Evolutionary conservation across 2,888 invertebrate genomes (phyloP).

Genomic region (Drosophila borborema): DNA sequence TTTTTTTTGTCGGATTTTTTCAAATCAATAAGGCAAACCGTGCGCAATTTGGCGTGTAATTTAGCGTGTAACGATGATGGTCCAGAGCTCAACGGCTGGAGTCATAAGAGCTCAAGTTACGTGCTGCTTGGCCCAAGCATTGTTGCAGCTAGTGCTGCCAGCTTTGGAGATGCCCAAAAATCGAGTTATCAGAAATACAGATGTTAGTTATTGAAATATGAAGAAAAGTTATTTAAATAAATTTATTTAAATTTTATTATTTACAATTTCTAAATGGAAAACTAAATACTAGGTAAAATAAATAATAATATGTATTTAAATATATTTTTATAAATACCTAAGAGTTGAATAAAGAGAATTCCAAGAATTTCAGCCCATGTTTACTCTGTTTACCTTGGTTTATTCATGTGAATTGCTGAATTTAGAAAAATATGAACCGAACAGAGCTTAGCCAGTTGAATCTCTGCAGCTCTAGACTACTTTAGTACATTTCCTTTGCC

Average conservation of each 20-base stretch:
- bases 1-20: constrained; percentile 43
- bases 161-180: background rate
- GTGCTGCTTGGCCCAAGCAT: constrained; percentile 6
- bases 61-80: constrained; percentile 78
- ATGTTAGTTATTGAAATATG: too few species aligned
- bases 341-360: background rate
- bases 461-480: too few species aligned
- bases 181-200: background rate
- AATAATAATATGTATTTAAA: too few species aligned
- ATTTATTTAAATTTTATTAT: too few species aligned
- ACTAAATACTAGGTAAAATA: too few species aligned
- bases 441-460: too few species aligned
- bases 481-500: too few species aligned
- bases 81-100: constrained; percentile 33
- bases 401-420: too few species aligned
- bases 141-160: constrained; percentile 20
- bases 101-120: constrained; percentile 6
- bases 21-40: constrained; percentile 71
- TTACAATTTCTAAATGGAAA: too few species aligned
- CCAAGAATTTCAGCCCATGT: background rate
- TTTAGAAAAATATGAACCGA: too few species aligned
- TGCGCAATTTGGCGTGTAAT: constrained; percentile 78
- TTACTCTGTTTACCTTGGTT: background rate
- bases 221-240: too few species aligned
- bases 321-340: background rate